A percentile compares a stretch with the other conserved stretches of the same genome.
phyloP scores from a whole-genome alignment of 2,797 vertebrate species.

The Meda fulgida region DNA sequence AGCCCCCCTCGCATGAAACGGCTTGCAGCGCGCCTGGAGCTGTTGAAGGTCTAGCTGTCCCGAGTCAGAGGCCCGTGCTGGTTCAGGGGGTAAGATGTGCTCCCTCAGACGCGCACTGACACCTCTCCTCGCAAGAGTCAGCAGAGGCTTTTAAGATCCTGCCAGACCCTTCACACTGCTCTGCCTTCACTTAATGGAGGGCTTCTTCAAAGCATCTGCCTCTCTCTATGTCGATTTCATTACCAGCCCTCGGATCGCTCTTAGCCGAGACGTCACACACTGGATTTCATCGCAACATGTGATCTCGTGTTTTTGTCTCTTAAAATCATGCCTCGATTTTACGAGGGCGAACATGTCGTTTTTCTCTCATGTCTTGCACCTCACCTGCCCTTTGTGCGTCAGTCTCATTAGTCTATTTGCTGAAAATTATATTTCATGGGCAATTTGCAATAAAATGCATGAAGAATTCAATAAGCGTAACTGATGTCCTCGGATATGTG shows the following conservation, averaged over 20 bases:
- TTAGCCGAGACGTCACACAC: neutral
- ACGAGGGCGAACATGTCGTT: neutral
- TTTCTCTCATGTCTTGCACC: neutral
- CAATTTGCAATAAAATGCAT: too few species aligned
- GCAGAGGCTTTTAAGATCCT: constrained; percentile 68
- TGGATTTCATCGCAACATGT: neutral
- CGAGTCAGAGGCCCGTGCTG: constrained; percentile 24
- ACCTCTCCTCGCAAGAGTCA: constrained; percentile 66
- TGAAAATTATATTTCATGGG: too few species aligned
- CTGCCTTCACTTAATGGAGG: constrained; percentile 62
- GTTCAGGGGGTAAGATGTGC: constrained; percentile 56
- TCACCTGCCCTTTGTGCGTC: neutral
- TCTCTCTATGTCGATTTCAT: constrained; percentile 3
- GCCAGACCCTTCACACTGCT: constrained; percentile 48
- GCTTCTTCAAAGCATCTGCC: constrained; percentile 17
- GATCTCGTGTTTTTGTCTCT: constrained; percentile 8
- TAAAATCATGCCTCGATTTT: neutral
- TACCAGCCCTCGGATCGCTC: neutral
- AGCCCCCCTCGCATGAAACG: too few species aligned
- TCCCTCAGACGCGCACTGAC: constrained; percentile 65
- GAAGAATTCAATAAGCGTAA: neutral
- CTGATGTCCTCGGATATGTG: neutral
- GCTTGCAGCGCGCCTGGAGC: too few species aligned
- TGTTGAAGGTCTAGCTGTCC: neutral
- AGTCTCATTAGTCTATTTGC: neutral